Percentiles rank a stretch among this genome's conserved stretches.
Evolutionary conservation across 1,140 invertebrate genomes (phyloP).

Genomic region (Zophobas morio): DNA sequence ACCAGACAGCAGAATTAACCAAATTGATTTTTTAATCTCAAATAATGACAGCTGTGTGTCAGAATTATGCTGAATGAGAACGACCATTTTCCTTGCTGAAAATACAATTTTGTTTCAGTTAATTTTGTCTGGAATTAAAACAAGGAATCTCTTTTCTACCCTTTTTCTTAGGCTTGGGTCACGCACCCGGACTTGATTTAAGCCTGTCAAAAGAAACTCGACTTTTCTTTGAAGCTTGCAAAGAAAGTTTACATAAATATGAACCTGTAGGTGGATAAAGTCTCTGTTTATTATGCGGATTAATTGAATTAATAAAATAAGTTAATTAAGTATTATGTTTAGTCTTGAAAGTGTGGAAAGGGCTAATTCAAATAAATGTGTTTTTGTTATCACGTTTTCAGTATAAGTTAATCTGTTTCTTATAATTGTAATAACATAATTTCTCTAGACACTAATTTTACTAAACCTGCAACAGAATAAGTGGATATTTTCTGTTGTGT

Average conservation of each 20-base stretch:
- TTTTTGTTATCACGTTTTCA: too few species aligned
- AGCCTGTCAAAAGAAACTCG: constrained; percentile 34
- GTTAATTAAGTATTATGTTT: too few species aligned
- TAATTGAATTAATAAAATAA: constrained; percentile 10
- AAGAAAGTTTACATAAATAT: constrained; percentile 37
- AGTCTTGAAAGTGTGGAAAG: too few species aligned
- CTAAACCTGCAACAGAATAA: too few species aligned
- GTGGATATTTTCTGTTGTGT: too few species aligned
- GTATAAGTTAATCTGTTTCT: too few species aligned
- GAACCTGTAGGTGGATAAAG: constrained; percentile 27
- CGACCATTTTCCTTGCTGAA: background rate
- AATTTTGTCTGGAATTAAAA: constrained; percentile 10
- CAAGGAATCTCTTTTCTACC: constrained; percentile 21
- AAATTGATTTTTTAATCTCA: too few species aligned
- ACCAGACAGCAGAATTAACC: too few species aligned
- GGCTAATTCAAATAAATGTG: too few species aligned
- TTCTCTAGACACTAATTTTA: too few species aligned
- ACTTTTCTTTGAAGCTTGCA: constrained; percentile 15
- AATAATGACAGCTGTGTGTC: constrained; percentile 1
- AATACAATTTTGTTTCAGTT: constrained; percentile 2
- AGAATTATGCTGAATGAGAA: background rate
- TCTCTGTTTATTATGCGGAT: background rate
- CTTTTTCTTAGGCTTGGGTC: constrained; percentile 18
- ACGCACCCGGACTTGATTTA: constrained; percentile 37
- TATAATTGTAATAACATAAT: too few species aligned